Base-by-base conservation (phyloP, 2,113 vertebrate species). In the Arizona elegans region DNA sequence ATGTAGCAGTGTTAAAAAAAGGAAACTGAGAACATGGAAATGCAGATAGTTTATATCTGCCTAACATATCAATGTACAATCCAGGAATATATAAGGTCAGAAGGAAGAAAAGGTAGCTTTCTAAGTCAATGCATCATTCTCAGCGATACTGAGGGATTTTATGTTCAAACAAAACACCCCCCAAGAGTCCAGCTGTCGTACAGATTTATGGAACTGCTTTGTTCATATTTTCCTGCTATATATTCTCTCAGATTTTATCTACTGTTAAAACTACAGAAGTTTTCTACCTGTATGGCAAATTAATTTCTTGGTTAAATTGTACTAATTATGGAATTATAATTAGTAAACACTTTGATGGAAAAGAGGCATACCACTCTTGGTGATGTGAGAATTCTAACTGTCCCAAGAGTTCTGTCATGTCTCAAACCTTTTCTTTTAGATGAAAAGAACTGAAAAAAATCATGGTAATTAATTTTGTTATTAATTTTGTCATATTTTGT, bases 1-100 rank as follows among this genome's bases (percentile, higher is more conserved):
- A 95, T 95, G 92, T 75, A 92, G 85, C 53, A 94, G 92, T 24
- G 75, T 59, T 90, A 43, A 94, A 96, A 59, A 70, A 94, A 54
- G 81, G 58, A 90, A 94, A 88, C 0, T 55, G 59, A 90, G 59
- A 92, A 92, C 54, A 94, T 10, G 59, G 85, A 88, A 94, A 59
- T 90, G 0, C 1, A 75, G 65, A 92, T 70, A 90, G 88, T 93
- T 94, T 33, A 59, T 2, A 65, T 1, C 8, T 38, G 3, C 3
- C 5, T 94, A 91, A 52, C 88, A 89, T 92, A 50, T 24, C 47
- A 62, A 23, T 24, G 2, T 23, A 88, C 55, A 87, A 87, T 92
- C 81, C 33, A 65, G 58, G 17, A 90, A 90, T 62, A 81, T 3
- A 54, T 33, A 91, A 65, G 24, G 58, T 24, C n/a, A 59, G 59